Evolutionary conservation across 2,888 invertebrate species (phyloP).

Genomic region (Phaedon cochleariae): DNA sequence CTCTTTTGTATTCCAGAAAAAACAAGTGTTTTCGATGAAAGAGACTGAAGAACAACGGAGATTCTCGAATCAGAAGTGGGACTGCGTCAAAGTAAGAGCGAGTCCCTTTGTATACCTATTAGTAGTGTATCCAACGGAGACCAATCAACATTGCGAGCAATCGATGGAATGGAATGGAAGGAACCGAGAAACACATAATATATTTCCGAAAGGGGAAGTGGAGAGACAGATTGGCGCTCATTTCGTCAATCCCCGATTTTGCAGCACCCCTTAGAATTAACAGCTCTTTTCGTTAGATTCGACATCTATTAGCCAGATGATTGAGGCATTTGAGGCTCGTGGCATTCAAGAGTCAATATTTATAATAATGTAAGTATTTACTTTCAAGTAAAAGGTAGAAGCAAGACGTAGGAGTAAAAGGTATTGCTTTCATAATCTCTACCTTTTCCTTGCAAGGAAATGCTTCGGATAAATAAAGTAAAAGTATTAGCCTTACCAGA

Average conservation of each 20-base stretch:
- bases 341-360: no score
- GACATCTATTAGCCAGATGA: no score
- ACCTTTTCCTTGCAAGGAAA: no score
- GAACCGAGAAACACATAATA: background rate
- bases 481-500: no score
- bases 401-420: no score
- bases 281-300: background rate
- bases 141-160: background rate
- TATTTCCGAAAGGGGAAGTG: background rate
- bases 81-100: slow-evolving; percentile 25
- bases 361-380: no score
- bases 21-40: background rate
- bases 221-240: background rate
- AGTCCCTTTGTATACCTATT: slow-evolving; percentile 26
- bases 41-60: background rate
- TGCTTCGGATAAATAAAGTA: no score
- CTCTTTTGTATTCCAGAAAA: background rate
- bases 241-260: background rate
- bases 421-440: no score
- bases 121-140: slow-evolving; percentile 17
- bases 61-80: background rate
- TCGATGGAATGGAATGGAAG: background rate
- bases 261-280: background rate
- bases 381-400: no score
- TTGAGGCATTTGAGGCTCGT: no score